phyloP scores from a whole-genome alignment of 2,797 vertebrate genomes.

The Sebastes miniatus region DNA sequence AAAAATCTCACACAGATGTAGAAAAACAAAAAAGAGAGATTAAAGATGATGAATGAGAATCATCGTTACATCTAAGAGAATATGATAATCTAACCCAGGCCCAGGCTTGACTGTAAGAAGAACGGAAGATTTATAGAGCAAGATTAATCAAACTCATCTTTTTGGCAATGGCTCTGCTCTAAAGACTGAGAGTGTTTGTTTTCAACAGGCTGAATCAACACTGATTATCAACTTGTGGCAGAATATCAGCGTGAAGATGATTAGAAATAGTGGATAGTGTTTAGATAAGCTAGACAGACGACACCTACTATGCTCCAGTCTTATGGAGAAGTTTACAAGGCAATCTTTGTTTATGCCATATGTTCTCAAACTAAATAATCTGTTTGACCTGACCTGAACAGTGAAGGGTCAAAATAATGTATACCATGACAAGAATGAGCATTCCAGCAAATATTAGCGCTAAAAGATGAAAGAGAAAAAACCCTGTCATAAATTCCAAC shows the following conservation, averaged over 20 bases:
- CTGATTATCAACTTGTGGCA: neutral
- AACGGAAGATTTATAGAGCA: slow-evolving; percentile 10
- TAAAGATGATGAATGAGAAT: neutral
- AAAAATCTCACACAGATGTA: slow-evolving; percentile 5
- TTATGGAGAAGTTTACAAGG: neutral
- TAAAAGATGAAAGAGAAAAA: neutral
- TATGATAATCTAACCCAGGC: neutral
- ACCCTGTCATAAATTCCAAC: neutral
- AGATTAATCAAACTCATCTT: slow-evolving; percentile 19
- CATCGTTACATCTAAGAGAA: neutral
- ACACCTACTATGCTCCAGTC: neutral
- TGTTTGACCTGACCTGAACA: slow-evolving; percentile 20
- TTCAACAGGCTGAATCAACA: slow-evolving; percentile 8
- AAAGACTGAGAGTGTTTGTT: slow-evolving; percentile 25
- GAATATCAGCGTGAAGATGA: slow-evolving; percentile 5
- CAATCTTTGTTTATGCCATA: slow-evolving; percentile 13
- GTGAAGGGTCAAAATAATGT: neutral
- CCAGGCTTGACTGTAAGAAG: slow-evolving; percentile 7
- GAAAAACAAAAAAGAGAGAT: neutral
- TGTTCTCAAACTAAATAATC: slow-evolving; percentile 34
- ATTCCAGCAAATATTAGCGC: neutral
- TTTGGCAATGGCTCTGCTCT: neutral
- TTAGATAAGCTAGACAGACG: neutral
- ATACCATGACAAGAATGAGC: neutral
- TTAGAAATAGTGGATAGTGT: neutral